These are phyloP conservation scores for Drosophila novamexicana DNA, from an alignment of 1,140 invertebrate genomes.

Conservation along the genomic window DNA sequence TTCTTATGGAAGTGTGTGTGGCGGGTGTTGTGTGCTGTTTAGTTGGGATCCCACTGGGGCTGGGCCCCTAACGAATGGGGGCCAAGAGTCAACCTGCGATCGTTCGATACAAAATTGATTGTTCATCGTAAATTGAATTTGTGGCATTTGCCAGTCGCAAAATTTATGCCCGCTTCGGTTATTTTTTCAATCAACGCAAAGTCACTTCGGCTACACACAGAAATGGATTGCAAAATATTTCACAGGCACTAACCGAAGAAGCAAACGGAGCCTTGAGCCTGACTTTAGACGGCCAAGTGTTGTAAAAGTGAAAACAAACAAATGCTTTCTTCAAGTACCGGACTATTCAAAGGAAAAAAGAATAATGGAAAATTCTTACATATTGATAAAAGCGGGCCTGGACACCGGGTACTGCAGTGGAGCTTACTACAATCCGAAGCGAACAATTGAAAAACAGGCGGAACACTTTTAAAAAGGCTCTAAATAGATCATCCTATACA, in stretches of 20 bases:
- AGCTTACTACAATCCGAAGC: no score
- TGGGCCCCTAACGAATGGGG: conserved; percentile 60
- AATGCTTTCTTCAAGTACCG: neutral
- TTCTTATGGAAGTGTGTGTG: conserved; percentile 15
- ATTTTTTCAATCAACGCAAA: conserved; percentile 48
- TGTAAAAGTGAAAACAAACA: neutral
- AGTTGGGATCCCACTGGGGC: conserved; percentile 31
- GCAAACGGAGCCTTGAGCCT: neutral
- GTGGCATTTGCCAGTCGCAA: conserved; percentile 42
- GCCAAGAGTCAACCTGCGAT: conserved; percentile 74
- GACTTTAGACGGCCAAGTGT: neutral
- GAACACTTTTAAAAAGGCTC: no score
- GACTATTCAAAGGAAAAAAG: neutral
- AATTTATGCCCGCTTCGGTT: conserved; percentile 43
- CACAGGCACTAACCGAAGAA: neutral
- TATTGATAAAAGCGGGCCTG: no score
- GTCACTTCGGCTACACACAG: neutral
- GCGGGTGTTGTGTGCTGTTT: conserved; percentile 20
- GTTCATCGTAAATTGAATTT: conserved; percentile 68
- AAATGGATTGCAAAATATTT: conserved; percentile 2
- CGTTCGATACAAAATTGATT: conserved; percentile 66
- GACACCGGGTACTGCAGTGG: no score
- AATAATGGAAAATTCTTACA: no score
- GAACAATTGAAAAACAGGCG: no score
- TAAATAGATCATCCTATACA: no score